Evolutionary conservation across 2,888 invertebrate species (phyloP), one percentile per base, ranked within the genome.

Genomic region (Margaritifera margaritifera): DNA sequence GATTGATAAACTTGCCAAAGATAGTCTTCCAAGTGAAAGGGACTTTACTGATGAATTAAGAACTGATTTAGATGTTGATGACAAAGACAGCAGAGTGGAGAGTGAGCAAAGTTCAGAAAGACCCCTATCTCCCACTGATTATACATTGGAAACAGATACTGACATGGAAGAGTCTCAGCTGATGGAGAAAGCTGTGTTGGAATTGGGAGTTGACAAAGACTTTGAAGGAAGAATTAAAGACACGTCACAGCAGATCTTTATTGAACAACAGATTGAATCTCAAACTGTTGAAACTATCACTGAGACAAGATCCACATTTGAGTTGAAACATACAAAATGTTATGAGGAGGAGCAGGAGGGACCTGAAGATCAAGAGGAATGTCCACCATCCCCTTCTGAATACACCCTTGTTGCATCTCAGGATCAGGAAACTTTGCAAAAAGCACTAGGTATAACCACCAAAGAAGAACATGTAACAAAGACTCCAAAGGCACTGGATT

Each of bases 331-430:
- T n/a, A 58, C 27, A 63, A 50, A 57, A 50, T 56, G 52, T 60
- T 27, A 51, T 55, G 71, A 53, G 15, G 72, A 71, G 42, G n/a
- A 59, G 19, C 76, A 72, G 51, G 76, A 76, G 68, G 74, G 71
- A 55, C 53, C 68, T 53, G 72, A 77, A 62, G 68, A 68, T 22
- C 60, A 52, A 74, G 75, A 72, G 42, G 86, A 86, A n/a, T 62
- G 87, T 25, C 88, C 88, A 22, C 87, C 87, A 55, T 89, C 89
- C 6, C 88, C 88, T 25, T 87, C 89, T 60, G 86, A 88, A 54
- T 88, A 84, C 65, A 88, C 88, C 6, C 78, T 89, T 51, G 80
- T 88, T 56, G 79, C 82, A 6, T 86, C 86, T 50, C 84, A 84
- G 66, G 86, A 86, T 64, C 84, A 85, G 71, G 86, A 86, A 52